Evolutionary conservation across 2,888 invertebrate genomes (phyloP).

Genomic region (Melikaiella ostensackeni): DNA sequence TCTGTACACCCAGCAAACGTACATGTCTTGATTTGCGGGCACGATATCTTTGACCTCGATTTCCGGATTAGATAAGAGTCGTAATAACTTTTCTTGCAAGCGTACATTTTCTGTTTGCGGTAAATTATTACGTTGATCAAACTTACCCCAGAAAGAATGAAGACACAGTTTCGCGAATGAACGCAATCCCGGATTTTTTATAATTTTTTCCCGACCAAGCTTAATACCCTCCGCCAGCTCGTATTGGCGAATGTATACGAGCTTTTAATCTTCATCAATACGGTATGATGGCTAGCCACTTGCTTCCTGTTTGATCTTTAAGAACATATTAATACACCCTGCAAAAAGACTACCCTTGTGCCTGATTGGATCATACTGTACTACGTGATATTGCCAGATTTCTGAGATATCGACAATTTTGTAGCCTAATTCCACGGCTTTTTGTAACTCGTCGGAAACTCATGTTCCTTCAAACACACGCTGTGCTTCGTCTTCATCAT

Average conservation of each 20-base stretch:
- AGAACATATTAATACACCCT: constrained; percentile 47
- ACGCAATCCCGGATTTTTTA: constrained; percentile 44
- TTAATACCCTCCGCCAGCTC: constrained; percentile 18
- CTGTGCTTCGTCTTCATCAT: constrained; percentile 60
- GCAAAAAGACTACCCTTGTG: constrained; percentile 48
- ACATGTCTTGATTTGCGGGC: constrained; percentile 17
- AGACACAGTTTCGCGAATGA: constrained; percentile 39
- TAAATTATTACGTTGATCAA: constrained; percentile 38
- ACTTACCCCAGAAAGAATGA: constrained; percentile 47
- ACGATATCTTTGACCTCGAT: constrained; percentile 8
- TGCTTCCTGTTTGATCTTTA: constrained; percentile 46
- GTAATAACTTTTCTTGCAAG: constrained; percentile 2
- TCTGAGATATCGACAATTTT: constrained; percentile 64
- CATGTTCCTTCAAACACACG: constrained; percentile 65
- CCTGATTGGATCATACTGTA: constrained; percentile 53
- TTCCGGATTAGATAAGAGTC: no score
- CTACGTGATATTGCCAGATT: constrained; percentile 67
- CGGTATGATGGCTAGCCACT: constrained; percentile 44
- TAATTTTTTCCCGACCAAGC: constrained; percentile 36
- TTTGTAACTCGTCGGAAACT: constrained; percentile 68
- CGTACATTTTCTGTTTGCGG: constrained; percentile 20
- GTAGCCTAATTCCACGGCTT: constrained; percentile 67
- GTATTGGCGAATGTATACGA: constrained; percentile 35
- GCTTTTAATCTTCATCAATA: constrained; percentile 24
- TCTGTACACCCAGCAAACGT: no score